phyloP scores from a whole-genome alignment of 2,888 invertebrate species.

The Bimastos eiseni region DNA sequence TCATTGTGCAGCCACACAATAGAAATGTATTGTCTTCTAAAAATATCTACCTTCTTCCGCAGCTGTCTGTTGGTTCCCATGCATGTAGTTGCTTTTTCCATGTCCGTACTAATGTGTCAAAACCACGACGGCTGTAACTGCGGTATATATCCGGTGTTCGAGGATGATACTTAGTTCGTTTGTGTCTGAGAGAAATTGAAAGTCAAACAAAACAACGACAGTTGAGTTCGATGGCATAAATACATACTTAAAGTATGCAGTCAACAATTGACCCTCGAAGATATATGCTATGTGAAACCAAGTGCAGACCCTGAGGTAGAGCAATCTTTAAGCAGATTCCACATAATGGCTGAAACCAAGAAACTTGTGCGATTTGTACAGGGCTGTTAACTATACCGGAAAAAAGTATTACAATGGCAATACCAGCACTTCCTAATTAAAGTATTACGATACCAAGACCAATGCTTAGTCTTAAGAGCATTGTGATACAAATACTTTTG shows the following conservation, averaged over 20 bases:
- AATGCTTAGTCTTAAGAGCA: too few relatives aligned
- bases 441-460: too few relatives aligned
- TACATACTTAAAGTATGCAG: not conserved
- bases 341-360: not conserved
- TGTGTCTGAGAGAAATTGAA: not conserved
- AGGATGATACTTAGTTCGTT: slow-evolving; percentile 20
- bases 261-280: not conserved
- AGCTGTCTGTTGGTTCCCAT: not conserved
- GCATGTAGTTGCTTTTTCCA: slow-evolving; percentile 13
- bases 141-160: slow-evolving; percentile 15
- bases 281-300: not conserved
- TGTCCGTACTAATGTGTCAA: not conserved
- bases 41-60: not conserved
- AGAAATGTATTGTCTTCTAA: not conserved
- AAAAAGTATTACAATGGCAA: too few relatives aligned
- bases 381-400: too few relatives aligned
- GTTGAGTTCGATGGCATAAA: not conserved
- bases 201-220: not conserved
- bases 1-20: too few relatives aligned
- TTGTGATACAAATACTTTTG: too few relatives aligned
- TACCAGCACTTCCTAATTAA: too few relatives aligned
- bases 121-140: slow-evolving; percentile 9
- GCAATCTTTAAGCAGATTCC: not conserved
- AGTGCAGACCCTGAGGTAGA: not conserved
- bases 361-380: not conserved